Base-by-base conservation (phyloP, 2,113 vertebrate species). In the Anguilla rostrata region DNA sequence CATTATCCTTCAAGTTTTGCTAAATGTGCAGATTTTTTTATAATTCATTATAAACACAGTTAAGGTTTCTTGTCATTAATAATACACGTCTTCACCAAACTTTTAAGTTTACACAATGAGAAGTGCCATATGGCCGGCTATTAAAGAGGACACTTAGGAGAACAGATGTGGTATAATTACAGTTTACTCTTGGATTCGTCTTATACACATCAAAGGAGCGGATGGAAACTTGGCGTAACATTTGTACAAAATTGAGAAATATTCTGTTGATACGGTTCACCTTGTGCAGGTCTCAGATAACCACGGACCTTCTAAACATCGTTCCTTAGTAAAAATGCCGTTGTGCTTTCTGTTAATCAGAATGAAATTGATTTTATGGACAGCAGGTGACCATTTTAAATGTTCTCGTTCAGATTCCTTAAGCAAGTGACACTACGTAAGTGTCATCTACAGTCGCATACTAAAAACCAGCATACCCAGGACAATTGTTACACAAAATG, bases 121-220 rank as follows among this genome's bases (percentile, higher is more conserved):
- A 66, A 20, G 1, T 66, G 60, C 49, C 39, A 86, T 86, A 83
- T 2, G 49, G 49, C 86, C 91, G n/a, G 83, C 88, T 16, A 89
- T 86, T 39, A 88, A 82, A 89, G 82, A 12, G 83, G 86, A 87
- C 84, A 87, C 39, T 39, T 79, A 79, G 15, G 78, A 39, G 78
- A 39, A 34, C 78, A 80, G 39, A 80, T 39, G 78, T 80, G 29
- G 16, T 39, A 6, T 18, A 39, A 80, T 39, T 39, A 3, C n/a
- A 29, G 78, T 79, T 34, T 12, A 39, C 34, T 80, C 34, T 18
- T 8, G 15, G 14, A 79, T 79, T 79, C 8, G 26, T 9, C 16
- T 39, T 34, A 3, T 8, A 66, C 20, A 66, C 22, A 26, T 26
- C 60, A 26, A 2, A 20, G 60, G 8, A 22, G 60, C 7, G 22